Evolutionary conservation across 2,797 vertebrate genomes (phyloP).

Genomic region (Chelidonichthys spinosus): DNA sequence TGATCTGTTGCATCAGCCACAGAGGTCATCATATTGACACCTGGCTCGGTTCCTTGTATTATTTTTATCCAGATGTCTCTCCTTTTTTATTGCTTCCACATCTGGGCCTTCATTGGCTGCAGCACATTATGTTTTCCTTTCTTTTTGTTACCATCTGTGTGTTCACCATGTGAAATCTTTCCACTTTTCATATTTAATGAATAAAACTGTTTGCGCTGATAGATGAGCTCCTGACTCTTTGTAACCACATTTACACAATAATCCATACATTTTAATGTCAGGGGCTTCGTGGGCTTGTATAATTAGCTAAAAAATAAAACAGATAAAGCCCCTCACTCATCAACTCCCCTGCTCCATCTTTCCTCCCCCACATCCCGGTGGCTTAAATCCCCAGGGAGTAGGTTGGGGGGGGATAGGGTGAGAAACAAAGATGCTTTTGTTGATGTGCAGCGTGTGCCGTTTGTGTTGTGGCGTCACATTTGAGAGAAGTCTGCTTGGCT

Average conservation of each 20-base stretch:
- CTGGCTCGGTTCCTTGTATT: conserved; percentile 31
- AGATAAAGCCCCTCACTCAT: conserved; percentile 24
- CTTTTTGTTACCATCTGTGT: conserved; percentile 57
- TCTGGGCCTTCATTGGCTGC: conserved; percentile 30
- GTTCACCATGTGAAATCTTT: conserved; percentile 63
- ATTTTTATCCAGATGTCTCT: conserved; percentile 5
- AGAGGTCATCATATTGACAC: conserved; percentile 15
- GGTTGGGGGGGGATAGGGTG: conserved; percentile 18
- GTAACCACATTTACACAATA: conserved; percentile 32
- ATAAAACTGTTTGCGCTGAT: conserved; percentile 78
- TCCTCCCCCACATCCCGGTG: conserved; percentile 6
- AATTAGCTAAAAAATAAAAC: not conserved
- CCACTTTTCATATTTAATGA: conserved; percentile 81
- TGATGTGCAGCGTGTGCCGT: conserved; percentile 35
- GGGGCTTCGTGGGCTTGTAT: conserved; percentile 6
- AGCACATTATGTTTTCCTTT: conserved; percentile 45
- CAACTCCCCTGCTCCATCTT: conserved; percentile 13
- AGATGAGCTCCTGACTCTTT: conserved; percentile 63
- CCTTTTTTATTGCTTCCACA: conserved; percentile 35
- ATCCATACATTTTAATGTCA: conserved; percentile 14
- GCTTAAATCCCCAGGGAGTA: conserved; percentile 39
- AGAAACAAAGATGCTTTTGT: conserved; percentile 55
- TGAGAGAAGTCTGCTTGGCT: conserved; percentile 40
- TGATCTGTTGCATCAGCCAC: conserved; percentile 22
- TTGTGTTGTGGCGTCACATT: conserved; percentile 42